These are phyloP conservation scores for Fregetta grallaria DNA, from an alignment of 2,113 vertebrate species.

Conservation along the genomic window DNA sequence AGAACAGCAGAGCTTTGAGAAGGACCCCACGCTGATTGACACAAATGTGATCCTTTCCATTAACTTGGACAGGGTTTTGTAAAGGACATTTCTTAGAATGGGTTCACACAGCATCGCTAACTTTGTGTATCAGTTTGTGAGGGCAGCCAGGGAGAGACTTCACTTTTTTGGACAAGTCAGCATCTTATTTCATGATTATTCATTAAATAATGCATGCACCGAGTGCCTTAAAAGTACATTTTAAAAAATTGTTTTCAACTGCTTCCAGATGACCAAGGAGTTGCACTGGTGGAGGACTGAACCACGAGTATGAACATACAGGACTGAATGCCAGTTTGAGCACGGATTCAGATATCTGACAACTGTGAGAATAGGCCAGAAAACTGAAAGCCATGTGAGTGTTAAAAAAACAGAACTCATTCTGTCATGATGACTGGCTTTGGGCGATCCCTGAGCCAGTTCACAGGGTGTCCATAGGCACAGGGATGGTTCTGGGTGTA, in stretches of 20 bases:
- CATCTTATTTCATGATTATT: not conserved
- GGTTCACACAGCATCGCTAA: not conserved
- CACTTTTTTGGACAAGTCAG: not conserved
- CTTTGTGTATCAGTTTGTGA: not conserved
- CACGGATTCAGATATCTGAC: not conserved
- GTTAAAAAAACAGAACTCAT: not conserved
- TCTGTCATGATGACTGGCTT: not conserved
- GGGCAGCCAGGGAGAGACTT: not conserved
- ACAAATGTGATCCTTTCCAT: not conserved
- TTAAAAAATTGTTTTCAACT: not conserved
- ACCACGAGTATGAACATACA: not conserved
- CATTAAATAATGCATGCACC: not conserved
- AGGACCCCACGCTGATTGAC: accelerated
- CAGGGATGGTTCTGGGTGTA: not conserved
- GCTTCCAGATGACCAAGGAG: not conserved
- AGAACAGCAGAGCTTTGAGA: not conserved
- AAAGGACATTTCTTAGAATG: not conserved
- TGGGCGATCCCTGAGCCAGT: not conserved
- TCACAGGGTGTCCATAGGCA: not conserved
- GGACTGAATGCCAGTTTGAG: not conserved
- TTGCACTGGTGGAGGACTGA: not conserved
- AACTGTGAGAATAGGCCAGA: not conserved
- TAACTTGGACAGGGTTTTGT: not conserved
- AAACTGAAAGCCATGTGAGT: not conserved
- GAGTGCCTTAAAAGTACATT: not conserved